Evolutionary conservation across 2,797 vertebrate genomes (phyloP).

Genomic region (Diglossa cyanea): DNA sequence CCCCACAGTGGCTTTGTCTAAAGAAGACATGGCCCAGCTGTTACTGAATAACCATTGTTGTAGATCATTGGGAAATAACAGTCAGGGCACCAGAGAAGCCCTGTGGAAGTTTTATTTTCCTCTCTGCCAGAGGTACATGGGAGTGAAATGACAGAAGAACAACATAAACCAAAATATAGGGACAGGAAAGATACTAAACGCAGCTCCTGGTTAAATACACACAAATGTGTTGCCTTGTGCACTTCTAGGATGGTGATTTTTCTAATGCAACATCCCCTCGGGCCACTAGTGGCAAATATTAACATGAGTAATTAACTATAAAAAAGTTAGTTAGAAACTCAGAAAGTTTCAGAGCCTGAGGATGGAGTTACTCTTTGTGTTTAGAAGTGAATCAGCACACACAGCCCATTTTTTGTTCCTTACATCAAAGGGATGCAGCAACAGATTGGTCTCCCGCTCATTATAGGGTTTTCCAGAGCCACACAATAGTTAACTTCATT

Average conservation of each 20-base stretch:
- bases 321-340: not conserved
- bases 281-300: not conserved
- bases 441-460: not conserved
- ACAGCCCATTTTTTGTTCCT: not conserved
- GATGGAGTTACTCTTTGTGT: not conserved
- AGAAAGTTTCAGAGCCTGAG: not conserved
- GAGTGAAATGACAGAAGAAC: not conserved
- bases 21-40: constrained; percentile 81
- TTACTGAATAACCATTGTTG: constrained; percentile 79
- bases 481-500: not conserved
- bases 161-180: not conserved
- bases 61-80: constrained; percentile 75
- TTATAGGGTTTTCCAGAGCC: not conserved
- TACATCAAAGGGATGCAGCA: not conserved
- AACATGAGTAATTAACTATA: not conserved
- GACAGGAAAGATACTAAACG: not conserved
- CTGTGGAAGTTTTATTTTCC: constrained; percentile 43
- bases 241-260: not conserved
- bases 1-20: constrained; percentile 80
- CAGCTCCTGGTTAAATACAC: not conserved
- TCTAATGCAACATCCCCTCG: not conserved
- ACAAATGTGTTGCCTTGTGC: not conserved
- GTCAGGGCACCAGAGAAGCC: constrained; percentile 63
- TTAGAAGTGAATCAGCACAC: not conserved
- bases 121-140: not conserved